Evolutionary conservation across 1,140 invertebrate genomes (phyloP), one percentile per base, ranked within the genome.

Genomic region (Cherax quadricarinatus): DNA sequence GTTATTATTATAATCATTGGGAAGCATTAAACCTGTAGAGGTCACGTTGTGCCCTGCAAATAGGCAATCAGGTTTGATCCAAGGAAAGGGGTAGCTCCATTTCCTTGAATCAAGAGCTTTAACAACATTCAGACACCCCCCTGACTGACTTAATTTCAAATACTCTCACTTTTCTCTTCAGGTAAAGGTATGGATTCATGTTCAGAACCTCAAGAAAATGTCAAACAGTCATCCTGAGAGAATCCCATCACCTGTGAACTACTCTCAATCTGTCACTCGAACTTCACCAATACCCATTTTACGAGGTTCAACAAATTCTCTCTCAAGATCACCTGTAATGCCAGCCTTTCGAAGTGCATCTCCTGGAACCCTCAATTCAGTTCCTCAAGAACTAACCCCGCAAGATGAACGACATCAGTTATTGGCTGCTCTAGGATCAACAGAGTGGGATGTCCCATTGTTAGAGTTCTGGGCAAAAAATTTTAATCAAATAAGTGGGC

Each of bases 161-260:
- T 41, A 41, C 30, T 41, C 2, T 0, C 30, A 41, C 30, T 41
- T 41, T 41, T 41, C 48, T n/a, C 30, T 62, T 48, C 82, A 91
- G 89, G 89, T 91, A 4, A 91, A 91, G 41, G 89, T 91, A 24
- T 91, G 89, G 89, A 83, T 91, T 85, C 89, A 91, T 85, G 82
- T 91, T 78, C 49, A 86, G 7, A 86, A 86, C 12, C 18, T 21
- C 41, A 89, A 83, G 41, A 89, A 81, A 73, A 53, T 70, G 7
- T 3, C 16, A 21, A 41, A 66, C 49, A 79, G 30, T 60, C 48
- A 6, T 41, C 80, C 60, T 24, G 88, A 89, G 62, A 66, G 60
- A 57, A 10, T 49, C 7, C 79, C 80, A 12, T 70, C 21, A n/a
- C 79, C 79, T 21, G 49, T 41, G 5, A 60, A 24, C 51, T 62